Percentiles rank a stretch among this genome's conserved stretches.
Evolutionary conservation across 2,113 vertebrate genomes (phyloP).

Genomic region (Atrichornis clamosus): DNA sequence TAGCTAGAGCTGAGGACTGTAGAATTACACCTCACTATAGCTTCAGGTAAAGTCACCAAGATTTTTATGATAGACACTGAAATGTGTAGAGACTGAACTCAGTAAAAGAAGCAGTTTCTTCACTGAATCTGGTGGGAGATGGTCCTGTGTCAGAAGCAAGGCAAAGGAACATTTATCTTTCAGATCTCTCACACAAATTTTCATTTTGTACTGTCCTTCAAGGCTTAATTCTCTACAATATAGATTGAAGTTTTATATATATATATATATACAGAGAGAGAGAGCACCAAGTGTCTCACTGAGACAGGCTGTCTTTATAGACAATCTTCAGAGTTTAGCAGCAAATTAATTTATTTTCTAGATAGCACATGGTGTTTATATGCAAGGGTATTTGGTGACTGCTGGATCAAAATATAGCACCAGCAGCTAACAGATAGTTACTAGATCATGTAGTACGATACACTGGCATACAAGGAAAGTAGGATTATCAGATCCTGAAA

Average conservation of each 20-base stretch:
- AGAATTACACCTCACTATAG: background rate
- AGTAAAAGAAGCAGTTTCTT: background rate
- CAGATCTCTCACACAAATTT: background rate
- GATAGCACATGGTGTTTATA: fast-evolving
- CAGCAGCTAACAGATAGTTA: background rate
- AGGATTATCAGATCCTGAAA: conserved; percentile 26
- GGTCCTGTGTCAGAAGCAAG: background rate
- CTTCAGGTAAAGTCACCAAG: background rate
- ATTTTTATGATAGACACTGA: background rate
- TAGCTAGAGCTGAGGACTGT: background rate
- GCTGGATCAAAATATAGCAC: background rate
- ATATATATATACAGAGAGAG: no score
- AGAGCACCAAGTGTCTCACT: background rate
- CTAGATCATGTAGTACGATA: background rate
- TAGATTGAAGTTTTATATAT: fast-evolving
- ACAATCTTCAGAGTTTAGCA: no score
- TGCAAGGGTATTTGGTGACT: background rate
- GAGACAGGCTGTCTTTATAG: background rate
- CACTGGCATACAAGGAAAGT: background rate
- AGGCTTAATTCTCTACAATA: background rate
- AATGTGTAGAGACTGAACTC: background rate
- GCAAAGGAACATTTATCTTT: background rate
- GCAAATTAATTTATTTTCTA: background rate
- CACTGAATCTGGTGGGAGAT: background rate
- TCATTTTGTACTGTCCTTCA: background rate